Evolutionary conservation across 2,888 invertebrate species (phyloP).

Genomic region (Nemoura dubitans): DNA sequence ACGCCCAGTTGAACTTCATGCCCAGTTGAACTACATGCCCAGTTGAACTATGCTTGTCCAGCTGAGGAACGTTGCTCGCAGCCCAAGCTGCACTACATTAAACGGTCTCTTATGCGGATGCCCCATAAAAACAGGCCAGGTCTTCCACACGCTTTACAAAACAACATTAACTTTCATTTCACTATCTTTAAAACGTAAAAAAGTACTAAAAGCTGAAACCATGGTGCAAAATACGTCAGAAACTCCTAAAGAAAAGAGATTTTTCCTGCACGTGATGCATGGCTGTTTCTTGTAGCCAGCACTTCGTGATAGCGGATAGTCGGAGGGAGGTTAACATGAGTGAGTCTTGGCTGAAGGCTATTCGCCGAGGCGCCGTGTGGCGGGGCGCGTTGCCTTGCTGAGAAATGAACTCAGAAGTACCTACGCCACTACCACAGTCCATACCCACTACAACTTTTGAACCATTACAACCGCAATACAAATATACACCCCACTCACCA

Average conservation of each 20-base stretch:
- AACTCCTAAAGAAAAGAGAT: constrained; percentile 29
- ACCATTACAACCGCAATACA: no score
- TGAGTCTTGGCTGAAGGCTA: no score
- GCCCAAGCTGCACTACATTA: constrained; percentile 18
- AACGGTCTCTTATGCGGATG: constrained; percentile 21
- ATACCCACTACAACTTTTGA: no score
- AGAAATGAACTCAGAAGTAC: no score
- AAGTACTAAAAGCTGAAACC: constrained; percentile 24
- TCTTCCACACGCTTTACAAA: constrained; percentile 37
- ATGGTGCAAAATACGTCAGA: not conserved
- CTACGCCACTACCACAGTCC: no score
- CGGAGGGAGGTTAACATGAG: not conserved
- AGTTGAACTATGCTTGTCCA: not conserved
- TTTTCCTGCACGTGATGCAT: not conserved
- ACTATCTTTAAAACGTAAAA: constrained; percentile 37
- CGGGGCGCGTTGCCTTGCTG: no score
- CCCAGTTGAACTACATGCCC: no score
- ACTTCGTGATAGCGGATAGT: not conserved
- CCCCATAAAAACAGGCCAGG: constrained; percentile 22
- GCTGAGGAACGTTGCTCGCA: not conserved
- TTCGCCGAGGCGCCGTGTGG: no score
- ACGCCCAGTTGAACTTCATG: no score
- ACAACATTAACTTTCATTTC: constrained; percentile 41
- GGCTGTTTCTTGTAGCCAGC: not conserved
- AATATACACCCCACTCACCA: no score